Base-by-base conservation (phyloP, 2,797 vertebrate genomes). In the Neoniphon sammara region DNA sequence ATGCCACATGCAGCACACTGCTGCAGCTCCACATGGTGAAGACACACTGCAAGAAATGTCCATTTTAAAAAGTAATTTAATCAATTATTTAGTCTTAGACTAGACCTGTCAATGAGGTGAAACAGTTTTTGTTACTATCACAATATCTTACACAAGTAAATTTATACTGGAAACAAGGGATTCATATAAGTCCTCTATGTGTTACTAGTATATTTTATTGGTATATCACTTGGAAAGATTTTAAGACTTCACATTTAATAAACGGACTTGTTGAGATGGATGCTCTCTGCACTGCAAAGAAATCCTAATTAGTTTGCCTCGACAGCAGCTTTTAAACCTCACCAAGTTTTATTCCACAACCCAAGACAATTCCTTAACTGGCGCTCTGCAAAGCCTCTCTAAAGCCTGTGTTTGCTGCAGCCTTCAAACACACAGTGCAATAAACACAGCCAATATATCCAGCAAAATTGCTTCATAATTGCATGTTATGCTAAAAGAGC, bases 401-500 rank as follows among this genome's bases (percentile, higher is more conserved):
- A 44, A 88, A 72, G 44, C 67, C 70, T 18, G 4, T 71, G 78
- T 83, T 88, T 77, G 74, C 58, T 39, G 55, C 25, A 57, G 34
- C 64, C 66, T 66, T 68, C 72, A 75, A 71, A 81, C 56, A 46
- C 31, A 57, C 63, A 70, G 78, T 9, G 61, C 58, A 70, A 78
- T 81, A 81, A 63, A 42, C 89, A 84, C 85, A 85, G 70, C 34
- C 59, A 52, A 54, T 63, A 42, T 25, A 56, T 79, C 82, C 84
- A 81, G 50, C 55, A 27, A 64, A 72, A 85, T 74, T 30, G 1
- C 83, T 36, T 65, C 25, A 52, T 91, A 87, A 91, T 90, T 87
- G 75, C 36, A 90, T 1, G 85, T 76, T 77, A 0, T 70, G 25
- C 73, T 25, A 7, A 82, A 72, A 61, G 58, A 69, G 70, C 67